These are phyloP conservation scores for Nasonia giraulti DNA, from an alignment of 1,140 invertebrate species.

Conservation along the genomic window DNA sequence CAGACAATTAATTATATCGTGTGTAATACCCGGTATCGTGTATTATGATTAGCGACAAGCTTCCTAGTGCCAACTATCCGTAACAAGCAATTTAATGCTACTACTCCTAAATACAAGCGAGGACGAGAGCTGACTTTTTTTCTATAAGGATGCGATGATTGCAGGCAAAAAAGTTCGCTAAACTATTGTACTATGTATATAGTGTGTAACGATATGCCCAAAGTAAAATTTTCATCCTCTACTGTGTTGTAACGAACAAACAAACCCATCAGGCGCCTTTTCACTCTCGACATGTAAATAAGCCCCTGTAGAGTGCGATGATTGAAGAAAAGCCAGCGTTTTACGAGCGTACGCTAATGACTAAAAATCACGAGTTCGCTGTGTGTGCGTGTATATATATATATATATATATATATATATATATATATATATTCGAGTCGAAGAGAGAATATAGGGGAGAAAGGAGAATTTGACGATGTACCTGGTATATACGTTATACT, in stretches of 20 bases:
- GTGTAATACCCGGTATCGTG: background rate
- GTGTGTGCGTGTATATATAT: background rate
- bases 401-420: background rate
- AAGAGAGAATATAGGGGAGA: background rate
- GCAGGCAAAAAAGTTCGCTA: too few species aligned
- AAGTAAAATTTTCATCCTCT: too few species aligned
- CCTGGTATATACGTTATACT: constrained; percentile 7
- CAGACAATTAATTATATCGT: background rate
- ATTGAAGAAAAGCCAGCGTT: background rate
- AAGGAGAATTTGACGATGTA: constrained; percentile 3
- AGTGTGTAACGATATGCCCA: too few species aligned
- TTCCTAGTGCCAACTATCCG: constrained; percentile 41
- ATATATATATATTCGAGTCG: background rate
- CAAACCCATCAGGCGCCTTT: background rate
- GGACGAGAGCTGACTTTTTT: background rate
- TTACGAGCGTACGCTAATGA: background rate
- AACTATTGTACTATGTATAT: too few species aligned
- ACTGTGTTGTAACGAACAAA: background rate
- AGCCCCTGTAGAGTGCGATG: too few species aligned
- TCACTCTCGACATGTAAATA: constrained; percentile 10
- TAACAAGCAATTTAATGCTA: constrained; percentile 30
- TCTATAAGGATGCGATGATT: too few species aligned
- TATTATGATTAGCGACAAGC: constrained; percentile 15
- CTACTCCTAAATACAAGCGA: background rate
- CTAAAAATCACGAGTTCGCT: background rate